These are phyloP conservation scores for Drosophila leonis DNA, from an alignment of 2,888 invertebrate species.

Conservation along the genomic window DNA sequence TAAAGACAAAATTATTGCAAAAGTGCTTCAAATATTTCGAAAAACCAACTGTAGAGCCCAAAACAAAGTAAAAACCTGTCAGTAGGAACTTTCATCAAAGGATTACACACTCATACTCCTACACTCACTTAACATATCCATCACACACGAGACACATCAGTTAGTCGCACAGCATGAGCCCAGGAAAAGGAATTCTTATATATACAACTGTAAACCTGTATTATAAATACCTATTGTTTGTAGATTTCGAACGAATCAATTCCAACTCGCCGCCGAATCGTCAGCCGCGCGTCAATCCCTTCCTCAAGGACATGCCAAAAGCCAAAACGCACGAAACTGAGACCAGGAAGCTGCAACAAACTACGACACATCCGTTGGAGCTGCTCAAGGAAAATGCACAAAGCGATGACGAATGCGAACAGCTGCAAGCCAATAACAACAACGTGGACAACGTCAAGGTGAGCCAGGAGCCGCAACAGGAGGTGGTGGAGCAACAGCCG, in stretches of 20 bases:
- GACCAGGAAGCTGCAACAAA: conserved; percentile 54
- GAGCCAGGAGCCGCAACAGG: conserved; percentile 10
- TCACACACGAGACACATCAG: neutral
- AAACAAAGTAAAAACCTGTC: too few species aligned
- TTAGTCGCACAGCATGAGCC: neutral
- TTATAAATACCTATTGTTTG: neutral
- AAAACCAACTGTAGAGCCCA: too few species aligned
- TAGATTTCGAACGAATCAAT: conserved; percentile 83
- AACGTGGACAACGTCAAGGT: conserved; percentile 48
- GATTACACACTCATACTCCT: neutral
- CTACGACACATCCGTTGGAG: conserved; percentile 59
- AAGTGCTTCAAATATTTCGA: too few species aligned
- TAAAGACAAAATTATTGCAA: neutral
- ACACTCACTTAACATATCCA: neutral
- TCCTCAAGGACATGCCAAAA: conserved; percentile 87
- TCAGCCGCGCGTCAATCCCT: conserved; percentile 88
- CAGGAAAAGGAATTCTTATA: neutral
- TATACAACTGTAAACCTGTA: neutral
- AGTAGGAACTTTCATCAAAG: neutral
- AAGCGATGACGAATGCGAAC: conserved; percentile 55
- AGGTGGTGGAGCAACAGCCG: neutral
- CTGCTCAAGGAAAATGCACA: conserved; percentile 52
- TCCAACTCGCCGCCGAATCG: conserved; percentile 83
- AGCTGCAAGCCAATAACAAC: conserved; percentile 53
- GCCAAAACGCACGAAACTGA: conserved; percentile 58